Evolutionary conservation across 2,888 invertebrate species (phyloP), one percentile per base, ranked within the genome.

Genomic region (Oligia fasciuncula): DNA sequence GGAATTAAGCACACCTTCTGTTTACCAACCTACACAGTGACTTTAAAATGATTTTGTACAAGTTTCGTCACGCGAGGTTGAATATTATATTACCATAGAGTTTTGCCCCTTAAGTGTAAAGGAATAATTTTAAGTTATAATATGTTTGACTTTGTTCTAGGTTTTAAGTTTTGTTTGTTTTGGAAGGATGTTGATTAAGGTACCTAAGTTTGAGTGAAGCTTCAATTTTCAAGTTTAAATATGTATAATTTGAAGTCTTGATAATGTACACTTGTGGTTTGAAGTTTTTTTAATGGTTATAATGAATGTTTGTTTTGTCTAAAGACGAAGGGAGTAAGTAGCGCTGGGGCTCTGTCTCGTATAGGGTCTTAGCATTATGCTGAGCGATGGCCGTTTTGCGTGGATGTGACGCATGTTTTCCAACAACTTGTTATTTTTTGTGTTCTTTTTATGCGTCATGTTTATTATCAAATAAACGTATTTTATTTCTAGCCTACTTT

Each of bases 41-140:
- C 62, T 73, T 63, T 76, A 72, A 76, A 81, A 82, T 79, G 29
- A 80, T 78, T 80, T 65, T 54, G 40, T 66, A 62, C 29, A 74
- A 75, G 76, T 87, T 79, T 66, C 77, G 63, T 81, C 70, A 87
- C 66, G 75, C 72, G 68, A 78, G 62, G 65, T 73, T 76, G 79
- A 85, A 85, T 85, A 83, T 85, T 87, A 81, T 78, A 88, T 79
- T 60, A 80, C 70, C 46, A 81, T 80, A 35, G n/a, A 76, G 67
- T 82, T 77, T 29, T 54, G 29, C 9, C 62, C 29, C 71, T 49
- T 63, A 73, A 78, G 75, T 76, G 71, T 77, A 60, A 73, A 73
- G 79, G 75, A 86, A 85, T 86, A 88, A 88, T 83, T 76, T 49
- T 8, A 87, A 84, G 78, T 86, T 79, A 49, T 57, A 76, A 19